Base-by-base conservation (phyloP, 2,888 invertebrate species). In the Lordiphosa fenestrarum region DNA sequence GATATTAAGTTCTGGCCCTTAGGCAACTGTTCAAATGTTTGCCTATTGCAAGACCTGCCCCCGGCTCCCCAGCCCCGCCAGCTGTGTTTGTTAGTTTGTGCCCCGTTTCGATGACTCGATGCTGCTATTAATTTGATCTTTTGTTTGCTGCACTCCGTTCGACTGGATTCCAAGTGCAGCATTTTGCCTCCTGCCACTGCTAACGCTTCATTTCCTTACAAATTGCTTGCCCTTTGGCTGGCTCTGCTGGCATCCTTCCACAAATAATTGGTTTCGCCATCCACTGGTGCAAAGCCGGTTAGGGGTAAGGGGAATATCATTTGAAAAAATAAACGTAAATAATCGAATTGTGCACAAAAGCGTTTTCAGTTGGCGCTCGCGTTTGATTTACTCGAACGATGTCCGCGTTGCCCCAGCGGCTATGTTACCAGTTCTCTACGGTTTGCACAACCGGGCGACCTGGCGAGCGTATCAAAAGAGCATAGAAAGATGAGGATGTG, bases 291-390 rank as follows among this genome's bases (percentile, higher is more conserved):
- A 64, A 66, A 58, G 44, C 58, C 59, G 68, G 40, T 51, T 63
- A 33, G 52, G 66, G 67, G 59, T 60, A 53, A 59, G 65, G 77
- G 66, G 77, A 82, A 84, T 78, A 83, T 70, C 74, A 75, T 82
- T 75, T 73, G 72, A 84, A 69, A 64, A 70, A 75, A 76, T 75
- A 85, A 65, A 83, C 66, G 65, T 65, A 75, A 81, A 78, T 86
- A 87, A 86, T 85, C 84, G 85, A 86, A 85, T 87, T 84, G 82
- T 70, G 68, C 66, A 80, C 77, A 84, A 81, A 83, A 76, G 68
- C 62, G 60, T 76, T 80, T 64, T 55, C 55, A 57, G 25, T 13
- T 58, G 66, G 62, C 70, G 50, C 65, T 65, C 66, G 73, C 49
- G 54, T 63, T 54, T 71, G 58, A 65, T 65, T 61, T 57, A 40